Evolutionary conservation across 2,113 vertebrate species (phyloP).

Genomic region (Lasiurus cinereus): DNA sequence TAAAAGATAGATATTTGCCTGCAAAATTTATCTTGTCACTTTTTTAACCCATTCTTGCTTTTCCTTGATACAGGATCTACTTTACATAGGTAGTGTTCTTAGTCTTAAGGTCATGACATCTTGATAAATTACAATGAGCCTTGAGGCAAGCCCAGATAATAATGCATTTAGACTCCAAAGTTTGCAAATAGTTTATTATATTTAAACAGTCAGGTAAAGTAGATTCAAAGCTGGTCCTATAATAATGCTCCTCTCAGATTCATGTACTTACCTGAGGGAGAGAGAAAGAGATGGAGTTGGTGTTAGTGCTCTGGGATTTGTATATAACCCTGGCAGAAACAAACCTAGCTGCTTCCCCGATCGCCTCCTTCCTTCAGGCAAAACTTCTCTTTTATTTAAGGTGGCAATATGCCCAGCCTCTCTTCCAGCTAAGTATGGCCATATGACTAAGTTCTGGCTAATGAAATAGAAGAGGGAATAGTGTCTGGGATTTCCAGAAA

Average conservation of each 20-base stretch:
- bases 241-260: background rate
- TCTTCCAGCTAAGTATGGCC: background rate
- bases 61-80: background rate
- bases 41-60: background rate
- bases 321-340: background rate
- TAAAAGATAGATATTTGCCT: background rate
- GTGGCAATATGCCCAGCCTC: background rate
- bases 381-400: constrained; percentile 39
- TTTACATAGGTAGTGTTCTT: background rate
- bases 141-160: background rate
- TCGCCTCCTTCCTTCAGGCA: background rate
- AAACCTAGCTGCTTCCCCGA: background rate
- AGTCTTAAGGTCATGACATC: background rate
- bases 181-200: background rate
- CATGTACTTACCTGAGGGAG: background rate
- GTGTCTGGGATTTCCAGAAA: background rate
- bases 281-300: background rate
- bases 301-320: background rate
- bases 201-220: background rate
- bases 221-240: background rate
- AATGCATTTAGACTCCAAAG: background rate
- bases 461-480: background rate
- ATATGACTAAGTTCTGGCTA: background rate
- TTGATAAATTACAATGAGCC: background rate
- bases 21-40: background rate